phyloP scores from a whole-genome alignment of 2,113 vertebrate genomes.

The Notechis scutatus region DNA sequence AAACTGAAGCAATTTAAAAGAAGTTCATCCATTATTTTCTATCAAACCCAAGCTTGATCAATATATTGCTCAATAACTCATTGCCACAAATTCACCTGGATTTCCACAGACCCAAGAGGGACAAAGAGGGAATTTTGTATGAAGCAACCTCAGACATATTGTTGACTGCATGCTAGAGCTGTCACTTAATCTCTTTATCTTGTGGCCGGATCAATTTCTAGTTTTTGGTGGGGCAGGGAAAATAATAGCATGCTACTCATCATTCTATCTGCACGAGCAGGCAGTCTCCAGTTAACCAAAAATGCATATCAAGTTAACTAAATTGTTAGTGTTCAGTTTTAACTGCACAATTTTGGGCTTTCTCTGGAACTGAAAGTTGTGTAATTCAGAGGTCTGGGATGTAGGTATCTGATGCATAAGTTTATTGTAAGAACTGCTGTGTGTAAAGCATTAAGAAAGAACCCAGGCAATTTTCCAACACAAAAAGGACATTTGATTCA shows the following conservation, averaged over 20 bases:
- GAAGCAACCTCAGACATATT: background rate
- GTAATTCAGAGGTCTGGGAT: background rate
- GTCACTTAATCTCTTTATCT: background rate
- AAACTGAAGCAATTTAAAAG: background rate
- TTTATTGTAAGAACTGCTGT: background rate
- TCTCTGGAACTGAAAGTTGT: background rate
- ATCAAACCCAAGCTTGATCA: background rate
- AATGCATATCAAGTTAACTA: background rate
- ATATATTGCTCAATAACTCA: background rate
- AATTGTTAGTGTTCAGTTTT: background rate
- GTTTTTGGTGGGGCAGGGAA: background rate
- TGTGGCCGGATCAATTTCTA: background rate
- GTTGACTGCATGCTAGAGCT: background rate
- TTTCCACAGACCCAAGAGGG: background rate
- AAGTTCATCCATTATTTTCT: background rate
- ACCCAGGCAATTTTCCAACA: background rate
- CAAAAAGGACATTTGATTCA: background rate
- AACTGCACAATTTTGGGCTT: background rate
- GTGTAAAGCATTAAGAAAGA: background rate
- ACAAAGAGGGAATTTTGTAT: background rate
- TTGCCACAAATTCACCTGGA: background rate
- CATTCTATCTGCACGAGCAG: background rate
- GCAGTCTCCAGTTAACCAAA: background rate
- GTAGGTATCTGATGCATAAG: background rate
- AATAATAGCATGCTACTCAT: background rate